These are phyloP conservation scores for Sitta carolinensis DNA, from an alignment of 2,797 vertebrate genomes.

Conservation along the genomic window DNA sequence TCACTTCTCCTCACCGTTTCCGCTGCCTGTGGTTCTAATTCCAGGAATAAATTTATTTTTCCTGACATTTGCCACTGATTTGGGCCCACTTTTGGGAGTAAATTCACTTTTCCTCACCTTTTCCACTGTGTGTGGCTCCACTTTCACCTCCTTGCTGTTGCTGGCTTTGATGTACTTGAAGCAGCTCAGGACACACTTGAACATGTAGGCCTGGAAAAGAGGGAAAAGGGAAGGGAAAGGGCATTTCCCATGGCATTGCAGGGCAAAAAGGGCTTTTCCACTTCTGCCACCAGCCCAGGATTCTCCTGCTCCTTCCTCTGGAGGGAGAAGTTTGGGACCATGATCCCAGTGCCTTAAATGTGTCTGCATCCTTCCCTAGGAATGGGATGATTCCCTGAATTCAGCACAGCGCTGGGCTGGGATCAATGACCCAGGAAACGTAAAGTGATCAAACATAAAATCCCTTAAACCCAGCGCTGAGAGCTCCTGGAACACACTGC, in stretches of 20 bases:
- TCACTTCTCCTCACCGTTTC: slow-evolving; percentile 48
- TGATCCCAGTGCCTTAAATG: neutral
- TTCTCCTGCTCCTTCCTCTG: neutral
- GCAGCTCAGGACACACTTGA: slow-evolving; percentile 75
- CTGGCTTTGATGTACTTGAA: slow-evolving; percentile 63
- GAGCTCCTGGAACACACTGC: too few species aligned
- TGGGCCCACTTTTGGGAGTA: neutral
- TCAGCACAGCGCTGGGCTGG: too few species aligned
- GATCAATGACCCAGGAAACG: neutral
- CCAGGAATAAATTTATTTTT: neutral
- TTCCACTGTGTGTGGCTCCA: neutral
- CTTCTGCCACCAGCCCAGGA: neutral
- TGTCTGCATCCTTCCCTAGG: neutral
- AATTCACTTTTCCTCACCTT: slow-evolving; percentile 59
- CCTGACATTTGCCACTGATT: slow-evolving; percentile 59
- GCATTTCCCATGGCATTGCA: neutral
- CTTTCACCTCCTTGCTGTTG: slow-evolving; percentile 3
- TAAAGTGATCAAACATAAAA: neutral
- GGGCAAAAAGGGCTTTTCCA: neutral
- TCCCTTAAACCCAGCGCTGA: too few species aligned
- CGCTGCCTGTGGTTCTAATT: neutral
- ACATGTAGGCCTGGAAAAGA: slow-evolving; percentile 72
- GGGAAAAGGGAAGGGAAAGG: neutral
- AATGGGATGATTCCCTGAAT: neutral
- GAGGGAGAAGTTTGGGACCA: neutral